These are phyloP conservation scores for Mesoclemmys tuberculata DNA, from an alignment of 2,113 vertebrate genomes.

Conservation along the genomic window DNA sequence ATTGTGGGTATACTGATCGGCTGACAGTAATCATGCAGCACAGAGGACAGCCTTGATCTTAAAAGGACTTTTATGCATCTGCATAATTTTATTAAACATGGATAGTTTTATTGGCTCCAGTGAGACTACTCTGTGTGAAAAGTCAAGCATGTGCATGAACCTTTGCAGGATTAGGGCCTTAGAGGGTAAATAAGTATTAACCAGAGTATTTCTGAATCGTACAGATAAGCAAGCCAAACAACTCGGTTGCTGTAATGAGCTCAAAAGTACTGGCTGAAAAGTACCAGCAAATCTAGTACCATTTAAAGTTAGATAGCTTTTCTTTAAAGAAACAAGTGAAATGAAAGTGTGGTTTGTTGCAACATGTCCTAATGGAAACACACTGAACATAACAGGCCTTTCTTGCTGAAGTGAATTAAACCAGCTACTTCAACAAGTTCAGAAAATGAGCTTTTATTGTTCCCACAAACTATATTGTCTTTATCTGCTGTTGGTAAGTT, in stretches of 20 bases:
- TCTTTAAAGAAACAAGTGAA: not conserved
- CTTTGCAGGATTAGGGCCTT: too few relatives aligned
- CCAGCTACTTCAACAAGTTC: fast-evolving
- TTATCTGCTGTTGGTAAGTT: not conserved
- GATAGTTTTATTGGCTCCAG: too few relatives aligned
- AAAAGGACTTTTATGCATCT: too few relatives aligned
- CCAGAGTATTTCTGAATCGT: not conserved
- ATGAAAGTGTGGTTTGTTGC: fast-evolving
- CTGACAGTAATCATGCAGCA: too few relatives aligned
- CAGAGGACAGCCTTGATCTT: too few relatives aligned
- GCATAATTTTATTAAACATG: too few relatives aligned
- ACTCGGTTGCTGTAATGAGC: fast-evolving
- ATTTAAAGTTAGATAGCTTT: fast-evolving
- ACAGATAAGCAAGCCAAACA: fast-evolving
- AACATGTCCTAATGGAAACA: fast-evolving
- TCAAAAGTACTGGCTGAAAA: fast-evolving
- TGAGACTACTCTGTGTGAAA: too few relatives aligned
- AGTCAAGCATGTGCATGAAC: too few relatives aligned
- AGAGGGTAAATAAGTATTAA: too few relatives aligned
- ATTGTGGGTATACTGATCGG: too few relatives aligned
- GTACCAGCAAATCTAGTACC: fast-evolving
- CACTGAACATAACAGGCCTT: fast-evolving
- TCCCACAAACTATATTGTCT: not conserved
- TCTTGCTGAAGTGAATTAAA: not conserved
- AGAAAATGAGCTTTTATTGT: not conserved